Evolutionary conservation across 2,888 invertebrate genomes (phyloP), one percentile per base, ranked within the genome.

Genomic region (Idaea aversata): DNA sequence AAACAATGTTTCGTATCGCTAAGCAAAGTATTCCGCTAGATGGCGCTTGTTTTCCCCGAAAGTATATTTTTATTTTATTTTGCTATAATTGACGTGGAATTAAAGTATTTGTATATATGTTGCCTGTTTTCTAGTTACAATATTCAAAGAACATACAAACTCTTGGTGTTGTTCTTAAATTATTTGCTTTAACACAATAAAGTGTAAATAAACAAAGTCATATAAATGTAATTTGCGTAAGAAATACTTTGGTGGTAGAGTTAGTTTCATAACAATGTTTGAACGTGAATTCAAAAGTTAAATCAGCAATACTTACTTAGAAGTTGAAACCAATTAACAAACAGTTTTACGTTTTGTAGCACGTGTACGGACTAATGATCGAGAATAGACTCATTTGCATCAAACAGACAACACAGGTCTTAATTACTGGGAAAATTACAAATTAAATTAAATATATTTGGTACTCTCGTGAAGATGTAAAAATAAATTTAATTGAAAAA

Each of bases 381-480:
- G 86, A 78, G 88, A 88, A 88, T 88, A 86, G 84, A 78, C 88
- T 92, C 91, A 93, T 93, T 92, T 91, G 90, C 93, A 93, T 92
- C 83, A 83, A 92, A 93, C 91, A 91, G 86, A 83, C 86, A 84
- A 82, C 76, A 73, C 63, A 83, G 84, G 80, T 87, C 89, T 91
- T 92, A 90, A 91, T 91, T 90, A 91, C 91, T 87, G 88, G 77
- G 90, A 87, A 90, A 90, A 90, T 88, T 88, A 91, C 91, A 90
- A 91, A 91, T 90, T 89, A 88, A 89, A 88, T 80, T 85, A 88
- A 88, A 88, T 88, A 76, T 77, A 78, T 88, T 47, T 87, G 80
- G 72, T 69, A 70, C 68, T 74, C 71, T 73, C 71, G 72, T 62
- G 67, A 35, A 59, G 57, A 64, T 72, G 47, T 47, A 10, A 47